Percentiles rank a stretch among this genome's conserved stretches.
Conservation (phyloP, 1,140 invertebrate species). For the Heliconius hermathena region DNA sequence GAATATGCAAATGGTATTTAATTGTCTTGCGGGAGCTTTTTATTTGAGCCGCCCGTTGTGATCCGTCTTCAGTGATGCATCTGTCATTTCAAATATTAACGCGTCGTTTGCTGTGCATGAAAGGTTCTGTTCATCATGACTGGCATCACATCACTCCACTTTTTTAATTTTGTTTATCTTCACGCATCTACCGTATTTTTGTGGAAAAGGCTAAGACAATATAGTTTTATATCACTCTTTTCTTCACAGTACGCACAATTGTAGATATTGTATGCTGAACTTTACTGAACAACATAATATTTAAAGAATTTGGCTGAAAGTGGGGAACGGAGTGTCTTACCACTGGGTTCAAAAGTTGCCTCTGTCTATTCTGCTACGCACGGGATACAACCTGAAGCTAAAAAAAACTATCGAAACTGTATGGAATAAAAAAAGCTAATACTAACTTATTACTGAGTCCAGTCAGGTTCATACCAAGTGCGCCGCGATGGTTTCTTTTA, state of each 20-base stretch:
- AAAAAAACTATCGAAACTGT: too few species aligned
- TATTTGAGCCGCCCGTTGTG: conserved; percentile 45
- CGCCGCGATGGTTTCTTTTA: background rate
- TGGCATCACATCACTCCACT: conserved; percentile 10
- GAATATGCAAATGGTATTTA: conserved; percentile 73
- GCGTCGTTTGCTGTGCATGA: conserved; percentile 54
- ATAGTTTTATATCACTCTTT: background rate
- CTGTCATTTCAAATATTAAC: conserved; percentile 76
- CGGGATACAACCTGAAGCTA: too few species aligned
- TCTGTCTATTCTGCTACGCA: too few species aligned
- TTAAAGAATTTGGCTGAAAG: too few species aligned
- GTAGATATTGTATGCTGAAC: too few species aligned
- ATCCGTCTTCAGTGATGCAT: conserved; percentile 57
- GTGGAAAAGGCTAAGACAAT: background rate
- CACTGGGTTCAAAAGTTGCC: too few species aligned
- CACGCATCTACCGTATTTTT: background rate
- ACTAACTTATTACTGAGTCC: too few species aligned
- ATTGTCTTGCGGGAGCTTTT: conserved; percentile 51
- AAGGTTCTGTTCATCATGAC: conserved; percentile 49
- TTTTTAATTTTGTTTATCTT: background rate
- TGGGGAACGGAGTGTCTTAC: too few species aligned
- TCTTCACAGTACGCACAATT: background rate
- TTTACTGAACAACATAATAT: too few species aligned
- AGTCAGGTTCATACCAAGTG: too few species aligned
- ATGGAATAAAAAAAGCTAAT: too few species aligned